Percentiles rank a stretch among this genome's conserved stretches.
phyloP scores from a whole-genome alignment of 2,797 vertebrate species.

The Meriones psammophilus region DNA sequence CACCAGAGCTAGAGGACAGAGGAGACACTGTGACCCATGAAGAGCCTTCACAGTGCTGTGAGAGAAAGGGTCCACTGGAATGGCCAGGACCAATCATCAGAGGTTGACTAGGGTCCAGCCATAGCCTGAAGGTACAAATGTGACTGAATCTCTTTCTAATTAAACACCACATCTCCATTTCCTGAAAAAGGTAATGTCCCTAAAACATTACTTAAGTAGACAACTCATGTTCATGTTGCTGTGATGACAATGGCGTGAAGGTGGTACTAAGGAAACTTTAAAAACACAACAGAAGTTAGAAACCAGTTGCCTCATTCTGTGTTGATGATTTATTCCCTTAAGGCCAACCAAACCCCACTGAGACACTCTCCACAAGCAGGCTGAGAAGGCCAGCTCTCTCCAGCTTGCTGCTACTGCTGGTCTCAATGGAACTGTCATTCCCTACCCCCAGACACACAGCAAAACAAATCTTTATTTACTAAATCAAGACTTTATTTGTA shows the following conservation, averaged over 20 bases:
- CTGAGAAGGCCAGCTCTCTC: background rate
- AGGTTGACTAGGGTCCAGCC: background rate
- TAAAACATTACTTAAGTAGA: background rate
- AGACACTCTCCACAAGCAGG: background rate
- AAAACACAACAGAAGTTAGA: slow-evolving; percentile 39
- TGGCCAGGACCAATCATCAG: background rate
- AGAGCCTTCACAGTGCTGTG: background rate
- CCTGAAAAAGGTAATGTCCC: background rate
- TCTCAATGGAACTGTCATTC: slow-evolving; percentile 30
- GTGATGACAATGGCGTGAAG: background rate
- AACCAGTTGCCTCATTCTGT: background rate
- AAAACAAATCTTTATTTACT: slow-evolving; percentile 60
- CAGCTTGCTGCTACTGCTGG: slow-evolving; percentile 36
- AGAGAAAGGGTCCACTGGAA: background rate
- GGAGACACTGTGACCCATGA: background rate
- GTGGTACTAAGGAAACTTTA: slow-evolving; percentile 15
- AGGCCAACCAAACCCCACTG: background rate
- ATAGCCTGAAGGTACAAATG: background rate
- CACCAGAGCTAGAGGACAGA: background rate
- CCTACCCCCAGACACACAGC: too few relatives aligned
- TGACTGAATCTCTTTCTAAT: background rate
- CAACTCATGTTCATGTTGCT: background rate
- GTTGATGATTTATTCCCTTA: slow-evolving; percentile 22
- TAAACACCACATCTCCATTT: background rate
- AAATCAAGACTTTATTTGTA: slow-evolving; percentile 67